Evolutionary conservation across 2,888 invertebrate species (phyloP).

Genomic region (Chymomyza procnemis): DNA sequence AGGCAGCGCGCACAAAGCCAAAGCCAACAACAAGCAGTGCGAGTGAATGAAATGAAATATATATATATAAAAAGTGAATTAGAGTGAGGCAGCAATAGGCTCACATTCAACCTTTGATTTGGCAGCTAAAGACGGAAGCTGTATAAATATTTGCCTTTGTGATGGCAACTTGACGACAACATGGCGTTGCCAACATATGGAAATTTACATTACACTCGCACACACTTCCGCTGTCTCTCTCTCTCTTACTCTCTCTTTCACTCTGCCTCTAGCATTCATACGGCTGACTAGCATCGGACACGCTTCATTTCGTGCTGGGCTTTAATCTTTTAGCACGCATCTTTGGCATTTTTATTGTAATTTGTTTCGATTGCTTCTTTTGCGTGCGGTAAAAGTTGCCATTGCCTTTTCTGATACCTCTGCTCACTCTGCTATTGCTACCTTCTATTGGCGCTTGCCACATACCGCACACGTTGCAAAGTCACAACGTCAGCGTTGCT

Average conservation of each 20-base stretch:
- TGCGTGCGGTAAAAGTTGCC: conserved; percentile 18
- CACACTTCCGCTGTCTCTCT: neutral
- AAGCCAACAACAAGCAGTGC: neutral
- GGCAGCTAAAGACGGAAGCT: conserved; percentile 52
- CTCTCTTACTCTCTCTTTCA: too few species aligned
- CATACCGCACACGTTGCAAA: neutral
- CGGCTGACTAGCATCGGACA: conserved; percentile 19
- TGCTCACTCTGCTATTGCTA: neutral
- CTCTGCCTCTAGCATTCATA: too few species aligned
- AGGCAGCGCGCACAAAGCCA: neutral
- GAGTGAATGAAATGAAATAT: neutral
- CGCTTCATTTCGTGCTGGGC: conserved; percentile 64
- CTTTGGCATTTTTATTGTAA: conserved; percentile 70
- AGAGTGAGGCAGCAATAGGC: neutral
- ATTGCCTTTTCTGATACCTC: neutral
- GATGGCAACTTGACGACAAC: conserved; percentile 30
- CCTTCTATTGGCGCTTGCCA: neutral
- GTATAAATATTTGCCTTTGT: conserved; percentile 63
- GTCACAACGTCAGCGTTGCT: neutral
- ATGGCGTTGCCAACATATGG: conserved; percentile 54
- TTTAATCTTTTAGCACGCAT: conserved; percentile 71
- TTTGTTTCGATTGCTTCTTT: conserved; percentile 65
- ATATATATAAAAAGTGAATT: neutral
- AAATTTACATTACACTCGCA: conserved; percentile 30
- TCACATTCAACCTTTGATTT: conserved; percentile 56